Base-by-base conservation (phyloP, 1,140 invertebrate species). In the Drosophila lini region DNA sequence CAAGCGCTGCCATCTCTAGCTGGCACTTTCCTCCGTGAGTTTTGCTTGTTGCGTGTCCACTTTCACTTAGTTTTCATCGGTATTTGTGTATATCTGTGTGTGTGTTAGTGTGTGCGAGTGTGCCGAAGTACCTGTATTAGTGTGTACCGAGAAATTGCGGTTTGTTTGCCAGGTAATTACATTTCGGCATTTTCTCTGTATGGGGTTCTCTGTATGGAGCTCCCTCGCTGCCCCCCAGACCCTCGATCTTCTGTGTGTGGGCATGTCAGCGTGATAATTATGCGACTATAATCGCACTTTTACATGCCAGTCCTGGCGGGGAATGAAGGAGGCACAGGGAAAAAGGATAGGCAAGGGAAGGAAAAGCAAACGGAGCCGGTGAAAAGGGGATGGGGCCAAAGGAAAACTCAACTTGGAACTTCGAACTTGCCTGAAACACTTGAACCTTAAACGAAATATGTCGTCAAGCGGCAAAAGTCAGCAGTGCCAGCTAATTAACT, bases 241-340 rank as follows among this genome's bases (percentile, higher is more conserved):
- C 34, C 9, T 2, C 67, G 44, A 59, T 71, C 65, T 41, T 69
- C 76, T 80, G 63, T 77, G 79, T 82, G 57, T 69, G 77, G 77
- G 83, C 69, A 88, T 88, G 81, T 90, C 84, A 89, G 85, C 84
- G 85, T 89, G 84, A 90, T 89, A 89, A 89, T 89, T 89, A 89
- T 89, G 84, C 84, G 84, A 89, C 85, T 89, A 89, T 89, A 89
- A 89, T 89, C 84, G 81, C 84, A 89, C 84, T 89, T 84, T 89
- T 84, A 89, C 84, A 89, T 89, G 84, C 84, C 84, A 89, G 76
- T 55, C 42, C 28, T 9, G 25, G 32, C 28, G 15, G n/a, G 38
- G 4, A 15, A 15, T 3, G 25, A 4, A 1, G 13, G n/a, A 10
- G 47, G 34, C 9, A 19, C n/a, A 25, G 11, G 50, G 11, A 28